Evolutionary conservation across 2,113 vertebrate species (phyloP).

Genomic region (Tenebrosternarchus preto): DNA sequence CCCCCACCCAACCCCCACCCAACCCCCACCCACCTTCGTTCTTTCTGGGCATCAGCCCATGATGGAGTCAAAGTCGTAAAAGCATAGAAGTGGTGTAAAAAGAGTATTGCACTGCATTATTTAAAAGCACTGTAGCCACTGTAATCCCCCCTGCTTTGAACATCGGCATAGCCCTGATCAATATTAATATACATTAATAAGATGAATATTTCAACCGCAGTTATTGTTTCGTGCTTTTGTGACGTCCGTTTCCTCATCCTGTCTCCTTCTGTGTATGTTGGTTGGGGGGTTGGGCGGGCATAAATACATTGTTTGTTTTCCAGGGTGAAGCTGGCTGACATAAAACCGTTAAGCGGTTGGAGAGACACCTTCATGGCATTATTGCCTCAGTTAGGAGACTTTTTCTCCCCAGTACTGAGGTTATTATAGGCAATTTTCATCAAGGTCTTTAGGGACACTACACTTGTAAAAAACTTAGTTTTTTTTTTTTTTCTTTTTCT

Average conservation of each 20-base stretch:
- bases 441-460: constrained; percentile 14
- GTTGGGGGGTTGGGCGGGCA: too few relatives aligned
- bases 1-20: too few relatives aligned
- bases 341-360: constrained; percentile 9
- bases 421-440: constrained; percentile 25
- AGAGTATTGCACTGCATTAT: constrained; percentile 53
- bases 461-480: too few relatives aligned
- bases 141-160: constrained; percentile 40
- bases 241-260: constrained; percentile 26
- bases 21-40: constrained; percentile 34
- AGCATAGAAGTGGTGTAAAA: constrained; percentile 35
- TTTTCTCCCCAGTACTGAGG: neutral
- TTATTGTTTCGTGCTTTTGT: constrained; percentile 54
- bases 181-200: constrained; percentile 65
- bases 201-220: constrained; percentile 65
- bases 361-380: constrained; percentile 28
- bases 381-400: constrained; percentile 28
- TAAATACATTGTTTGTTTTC: constrained; percentile 20
- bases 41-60: constrained; percentile 46
- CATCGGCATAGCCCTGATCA: constrained; percentile 58
- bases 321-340: constrained; percentile 28
- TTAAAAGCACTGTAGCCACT: constrained; percentile 54
- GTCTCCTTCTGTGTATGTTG: neutral
- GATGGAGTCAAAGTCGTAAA: constrained; percentile 58
- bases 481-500: neutral